Conservation (phyloP, 2,113 vertebrate genomes). For the Calyptomena viridis region DNA sequence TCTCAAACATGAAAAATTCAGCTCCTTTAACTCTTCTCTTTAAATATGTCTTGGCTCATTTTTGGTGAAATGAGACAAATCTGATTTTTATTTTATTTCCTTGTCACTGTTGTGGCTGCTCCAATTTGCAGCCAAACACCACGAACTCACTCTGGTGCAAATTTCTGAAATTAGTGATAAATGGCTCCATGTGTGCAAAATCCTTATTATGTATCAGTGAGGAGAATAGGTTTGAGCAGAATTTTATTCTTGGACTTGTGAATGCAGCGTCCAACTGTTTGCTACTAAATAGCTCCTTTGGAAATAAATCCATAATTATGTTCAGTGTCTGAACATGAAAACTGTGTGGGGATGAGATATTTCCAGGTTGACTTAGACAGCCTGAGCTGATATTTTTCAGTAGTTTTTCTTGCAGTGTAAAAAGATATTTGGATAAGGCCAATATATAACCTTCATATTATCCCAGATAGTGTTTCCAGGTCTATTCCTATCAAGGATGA, state of each 20-base stretch:
- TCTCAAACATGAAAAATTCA: neutral
- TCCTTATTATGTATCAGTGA: neutral
- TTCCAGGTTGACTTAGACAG: neutral
- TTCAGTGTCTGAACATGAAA: neutral
- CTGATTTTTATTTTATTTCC: neutral
- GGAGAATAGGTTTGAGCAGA: neutral
- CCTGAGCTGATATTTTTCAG: neutral
- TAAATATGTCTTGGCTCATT: neutral
- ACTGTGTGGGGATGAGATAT: neutral
- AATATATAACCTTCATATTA: neutral
- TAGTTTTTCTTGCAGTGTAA: neutral
- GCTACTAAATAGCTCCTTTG: constrained; percentile 27
- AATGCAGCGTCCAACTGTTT: neutral
- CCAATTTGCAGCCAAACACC: neutral
- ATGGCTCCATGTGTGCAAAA: neutral
- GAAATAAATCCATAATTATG: constrained; percentile 21
- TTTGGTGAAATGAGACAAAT: neutral
- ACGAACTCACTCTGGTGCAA: neutral
- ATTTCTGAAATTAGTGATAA: neutral
- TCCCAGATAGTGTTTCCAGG: neutral
- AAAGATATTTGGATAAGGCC: neutral
- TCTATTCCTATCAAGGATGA: neutral
- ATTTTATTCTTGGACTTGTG: neutral
- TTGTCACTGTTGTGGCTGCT: neutral
- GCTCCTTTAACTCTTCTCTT: neutral